Evolutionary conservation across 2,113 vertebrate genomes (phyloP).

Genomic region (Phasianus colchicus): DNA sequence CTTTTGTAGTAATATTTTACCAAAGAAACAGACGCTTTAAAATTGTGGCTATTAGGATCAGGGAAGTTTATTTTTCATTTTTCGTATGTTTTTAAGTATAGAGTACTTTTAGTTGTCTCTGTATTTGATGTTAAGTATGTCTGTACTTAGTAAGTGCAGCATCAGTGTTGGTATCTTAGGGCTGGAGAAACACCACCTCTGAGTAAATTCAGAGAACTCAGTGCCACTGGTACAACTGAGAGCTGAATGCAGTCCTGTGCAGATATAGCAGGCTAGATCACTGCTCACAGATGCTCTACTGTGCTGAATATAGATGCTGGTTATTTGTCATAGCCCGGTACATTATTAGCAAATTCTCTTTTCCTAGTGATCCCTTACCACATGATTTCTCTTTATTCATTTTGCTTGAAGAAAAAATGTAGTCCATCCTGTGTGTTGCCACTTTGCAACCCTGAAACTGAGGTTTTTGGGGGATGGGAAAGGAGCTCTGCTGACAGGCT

Average conservation of each 20-base stretch:
- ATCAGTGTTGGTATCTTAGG: background rate
- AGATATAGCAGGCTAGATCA: background rate
- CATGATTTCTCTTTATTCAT: background rate
- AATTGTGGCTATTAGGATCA: background rate
- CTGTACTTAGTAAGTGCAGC: background rate
- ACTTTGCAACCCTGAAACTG: conserved; percentile 6
- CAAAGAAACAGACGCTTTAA: conserved; percentile 22
- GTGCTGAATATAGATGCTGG: background rate
- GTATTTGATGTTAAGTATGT: background rate
- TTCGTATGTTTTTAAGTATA: background rate
- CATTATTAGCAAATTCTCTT: background rate
- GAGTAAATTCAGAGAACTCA: background rate
- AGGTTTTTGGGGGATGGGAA: background rate
- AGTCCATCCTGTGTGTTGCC: background rate
- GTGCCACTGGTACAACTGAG: background rate
- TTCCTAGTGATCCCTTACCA: background rate
- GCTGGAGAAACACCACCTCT: background rate
- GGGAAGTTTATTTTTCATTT: background rate
- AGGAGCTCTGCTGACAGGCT: background rate
- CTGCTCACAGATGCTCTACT: background rate
- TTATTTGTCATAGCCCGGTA: background rate
- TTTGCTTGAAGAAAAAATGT: background rate
- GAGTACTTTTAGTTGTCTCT: background rate
- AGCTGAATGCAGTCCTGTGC: background rate
- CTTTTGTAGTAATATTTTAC: conserved; percentile 11